Percentiles rank a stretch among this genome's conserved stretches.
phyloP scores from a whole-genome alignment of 2,888 invertebrate genomes.

The Belgica antarctica region DNA sequence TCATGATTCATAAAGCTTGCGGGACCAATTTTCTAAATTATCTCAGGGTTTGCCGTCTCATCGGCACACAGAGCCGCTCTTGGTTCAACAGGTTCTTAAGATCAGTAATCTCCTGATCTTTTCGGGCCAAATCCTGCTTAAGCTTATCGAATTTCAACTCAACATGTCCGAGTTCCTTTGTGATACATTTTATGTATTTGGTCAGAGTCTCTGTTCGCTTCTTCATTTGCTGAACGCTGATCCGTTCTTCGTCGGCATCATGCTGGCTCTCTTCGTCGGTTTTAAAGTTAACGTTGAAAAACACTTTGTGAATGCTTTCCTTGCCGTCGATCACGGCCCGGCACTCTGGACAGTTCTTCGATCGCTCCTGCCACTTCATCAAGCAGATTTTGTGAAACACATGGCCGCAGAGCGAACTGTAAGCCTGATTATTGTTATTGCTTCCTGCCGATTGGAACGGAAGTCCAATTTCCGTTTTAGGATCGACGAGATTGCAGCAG shows the following conservation, averaged over 20 bases:
- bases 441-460: conserved; percentile 21
- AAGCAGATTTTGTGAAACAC: conserved; percentile 28
- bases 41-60: conserved; percentile 10
- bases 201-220: conserved; percentile 37
- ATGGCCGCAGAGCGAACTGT: conserved; percentile 28
- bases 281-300: conserved; percentile 33
- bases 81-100: conserved; percentile 32
- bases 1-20: conserved; percentile 11
- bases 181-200: conserved; percentile 32
- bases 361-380: conserved; percentile 18
- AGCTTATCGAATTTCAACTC: conserved; percentile 37
- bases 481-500: conserved; percentile 31
- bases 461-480: conserved; percentile 25
- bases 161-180: conserved; percentile 41
- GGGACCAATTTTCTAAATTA: background rate
- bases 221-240: background rate
- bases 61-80: background rate
- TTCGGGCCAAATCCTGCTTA: conserved; percentile 24
- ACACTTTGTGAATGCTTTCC: conserved; percentile 28
- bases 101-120: conserved; percentile 32
- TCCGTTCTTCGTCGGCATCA: background rate
- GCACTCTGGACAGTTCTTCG: conserved; percentile 29
- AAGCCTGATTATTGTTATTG: conserved; percentile 7
- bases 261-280: background rate
- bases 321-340: background rate